These are phyloP conservation scores for Lophura nycthemera DNA, from an alignment of 2,113 vertebrate genomes.

Conservation along the genomic window DNA sequence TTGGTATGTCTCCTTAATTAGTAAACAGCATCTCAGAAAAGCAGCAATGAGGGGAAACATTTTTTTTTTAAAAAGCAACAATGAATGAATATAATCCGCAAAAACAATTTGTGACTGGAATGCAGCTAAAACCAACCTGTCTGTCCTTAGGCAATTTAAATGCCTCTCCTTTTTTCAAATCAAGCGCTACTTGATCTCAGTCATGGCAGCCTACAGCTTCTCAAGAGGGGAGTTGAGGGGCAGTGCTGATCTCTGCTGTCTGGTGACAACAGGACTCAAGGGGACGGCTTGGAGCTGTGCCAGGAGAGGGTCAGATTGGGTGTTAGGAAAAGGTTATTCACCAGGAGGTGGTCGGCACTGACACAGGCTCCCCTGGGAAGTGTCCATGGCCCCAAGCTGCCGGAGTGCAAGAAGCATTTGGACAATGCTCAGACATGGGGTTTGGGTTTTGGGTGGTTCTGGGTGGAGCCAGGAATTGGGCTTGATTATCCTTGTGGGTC, in stretches of 20 bases:
- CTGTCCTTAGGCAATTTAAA: neutral
- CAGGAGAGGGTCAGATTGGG: neutral
- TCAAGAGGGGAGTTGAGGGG: neutral
- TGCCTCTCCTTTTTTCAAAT: neutral
- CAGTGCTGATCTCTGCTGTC: neutral
- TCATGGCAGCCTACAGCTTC: neutral
- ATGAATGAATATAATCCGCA: neutral
- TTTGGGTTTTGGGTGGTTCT: neutral
- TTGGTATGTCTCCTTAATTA: neutral
- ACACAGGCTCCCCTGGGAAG: neutral
- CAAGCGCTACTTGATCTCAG: neutral
- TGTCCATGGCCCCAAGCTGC: neutral
- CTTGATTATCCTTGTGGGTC: too few relatives aligned
- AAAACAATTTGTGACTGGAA: neutral
- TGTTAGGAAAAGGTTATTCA: neutral
- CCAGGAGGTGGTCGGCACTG: neutral
- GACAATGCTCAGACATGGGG: neutral
- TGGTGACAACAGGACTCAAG: neutral
- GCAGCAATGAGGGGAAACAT: neutral
- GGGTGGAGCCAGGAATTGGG: neutral
- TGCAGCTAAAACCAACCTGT: neutral
- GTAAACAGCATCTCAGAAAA: neutral
- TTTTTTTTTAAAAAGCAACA: neutral
- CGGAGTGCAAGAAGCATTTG: neutral
- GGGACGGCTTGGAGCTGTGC: neutral